phyloP scores from a whole-genome alignment of 2,888 invertebrate species.

The Eustalomyia histrio region DNA sequence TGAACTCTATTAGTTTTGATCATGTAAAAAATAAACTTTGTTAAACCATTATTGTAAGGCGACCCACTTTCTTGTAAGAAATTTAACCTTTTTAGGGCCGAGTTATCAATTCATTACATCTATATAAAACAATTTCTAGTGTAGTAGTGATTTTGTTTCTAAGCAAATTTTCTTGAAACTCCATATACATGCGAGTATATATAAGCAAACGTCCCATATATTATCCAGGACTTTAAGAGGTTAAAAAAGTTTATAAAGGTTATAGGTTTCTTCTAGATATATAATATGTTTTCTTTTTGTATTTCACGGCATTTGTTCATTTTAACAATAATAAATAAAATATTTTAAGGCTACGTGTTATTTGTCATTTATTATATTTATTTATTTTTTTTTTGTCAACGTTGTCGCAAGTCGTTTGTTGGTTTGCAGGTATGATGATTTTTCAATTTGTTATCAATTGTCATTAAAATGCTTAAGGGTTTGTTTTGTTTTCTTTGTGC shows the following conservation, averaged over 20 bases:
- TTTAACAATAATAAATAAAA: conserved; percentile 5
- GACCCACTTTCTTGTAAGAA: conserved; percentile 3
- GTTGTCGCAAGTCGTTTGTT: neutral
- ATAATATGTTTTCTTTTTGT: neutral
- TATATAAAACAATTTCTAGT: no score
- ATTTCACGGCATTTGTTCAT: conserved; percentile 36
- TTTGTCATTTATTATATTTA: neutral
- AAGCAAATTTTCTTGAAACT: no score
- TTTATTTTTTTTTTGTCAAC: neutral
- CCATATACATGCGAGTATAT: no score
- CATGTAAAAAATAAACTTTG: conserved; percentile 6
- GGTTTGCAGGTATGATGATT: conserved; percentile 7
- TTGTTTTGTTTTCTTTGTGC: neutral
- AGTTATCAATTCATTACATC: no score
- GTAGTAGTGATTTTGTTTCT: no score
- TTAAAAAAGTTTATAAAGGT: neutral
- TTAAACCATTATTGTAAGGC: conserved; percentile 5
- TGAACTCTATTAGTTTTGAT: conserved; percentile 30
- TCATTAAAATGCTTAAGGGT: conserved; percentile 30
- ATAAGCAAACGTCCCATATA: no score
- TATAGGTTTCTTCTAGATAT: neutral
- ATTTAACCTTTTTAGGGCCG: neutral
- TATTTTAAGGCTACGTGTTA: neutral
- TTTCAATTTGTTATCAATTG: conserved; percentile 46
- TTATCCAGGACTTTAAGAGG: no score